Percentiles rank a stretch among this genome's conserved stretches.
phyloP scores from a whole-genome alignment of 2,888 invertebrate species.

The Leucania comma region DNA sequence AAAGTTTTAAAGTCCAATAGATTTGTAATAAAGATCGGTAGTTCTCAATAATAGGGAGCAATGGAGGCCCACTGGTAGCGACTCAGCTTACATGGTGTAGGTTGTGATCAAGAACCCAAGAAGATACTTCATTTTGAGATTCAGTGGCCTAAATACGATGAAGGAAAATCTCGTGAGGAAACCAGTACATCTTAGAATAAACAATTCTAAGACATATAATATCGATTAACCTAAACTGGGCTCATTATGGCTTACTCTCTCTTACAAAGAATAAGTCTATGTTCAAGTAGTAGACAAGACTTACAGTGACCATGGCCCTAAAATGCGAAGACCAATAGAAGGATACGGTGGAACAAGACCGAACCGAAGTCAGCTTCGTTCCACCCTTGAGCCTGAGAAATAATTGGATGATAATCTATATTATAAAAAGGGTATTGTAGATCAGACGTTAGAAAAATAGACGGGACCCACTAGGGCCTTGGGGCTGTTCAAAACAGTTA shows the following conservation, averaged over 20 bases:
- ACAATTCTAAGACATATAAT: background rate
- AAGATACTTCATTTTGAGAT: too few relatives aligned
- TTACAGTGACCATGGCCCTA: too few relatives aligned
- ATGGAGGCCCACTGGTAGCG: background rate
- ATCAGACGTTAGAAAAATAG: too few relatives aligned
- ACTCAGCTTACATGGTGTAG: background rate
- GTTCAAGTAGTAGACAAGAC: background rate
- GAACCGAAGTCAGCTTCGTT: too few relatives aligned
- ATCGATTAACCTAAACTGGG: background rate
- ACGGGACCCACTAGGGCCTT: too few relatives aligned
- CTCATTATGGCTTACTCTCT: background rate
- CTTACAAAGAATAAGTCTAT: background rate
- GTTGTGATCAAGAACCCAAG: too few relatives aligned
- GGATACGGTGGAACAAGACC: too few relatives aligned
- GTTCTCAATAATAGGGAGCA: constrained; percentile 36
- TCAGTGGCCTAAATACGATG: background rate
- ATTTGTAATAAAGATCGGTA: constrained; percentile 62
- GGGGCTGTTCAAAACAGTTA: too few relatives aligned
- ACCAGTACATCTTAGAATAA: background rate
- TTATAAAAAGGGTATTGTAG: too few relatives aligned
- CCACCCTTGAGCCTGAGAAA: too few relatives aligned
- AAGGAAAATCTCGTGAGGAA: background rate
- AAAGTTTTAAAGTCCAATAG: constrained; percentile 56
- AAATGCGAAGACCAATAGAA: too few relatives aligned
- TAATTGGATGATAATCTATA: too few relatives aligned